A percentile compares a stretch with the other conserved stretches of the same genome.
Conservation (phyloP, 2,113 vertebrate genomes). For the Nicator chloris region DNA sequence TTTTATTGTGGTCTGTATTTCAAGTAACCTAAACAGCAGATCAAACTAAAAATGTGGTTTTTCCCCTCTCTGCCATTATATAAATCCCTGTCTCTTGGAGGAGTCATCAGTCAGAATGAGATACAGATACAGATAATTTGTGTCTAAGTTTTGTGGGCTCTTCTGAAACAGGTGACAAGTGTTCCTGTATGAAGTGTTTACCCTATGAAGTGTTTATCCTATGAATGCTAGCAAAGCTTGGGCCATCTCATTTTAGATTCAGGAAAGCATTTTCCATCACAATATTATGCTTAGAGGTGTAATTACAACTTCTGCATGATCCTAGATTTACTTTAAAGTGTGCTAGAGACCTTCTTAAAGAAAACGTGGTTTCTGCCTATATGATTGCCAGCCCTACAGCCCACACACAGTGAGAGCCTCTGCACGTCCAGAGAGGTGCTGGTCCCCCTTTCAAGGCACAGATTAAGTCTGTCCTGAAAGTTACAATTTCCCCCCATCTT, state of each 20-base stretch:
- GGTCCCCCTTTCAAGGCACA: not conserved
- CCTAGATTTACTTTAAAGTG: not conserved
- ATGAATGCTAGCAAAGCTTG: not conserved
- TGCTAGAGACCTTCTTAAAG: not conserved
- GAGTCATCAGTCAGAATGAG: not conserved
- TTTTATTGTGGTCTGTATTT: not conserved
- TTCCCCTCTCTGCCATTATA: not conserved
- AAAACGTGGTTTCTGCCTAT: not conserved
- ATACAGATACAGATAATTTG: not conserved
- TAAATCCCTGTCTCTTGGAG: not conserved
- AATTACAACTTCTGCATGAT: not conserved
- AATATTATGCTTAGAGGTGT: not conserved
- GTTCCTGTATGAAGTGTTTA: not conserved
- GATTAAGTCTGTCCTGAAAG: not conserved
- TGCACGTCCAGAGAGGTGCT: not conserved
- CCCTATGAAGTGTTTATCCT: not conserved
- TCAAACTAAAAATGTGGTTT: not conserved
- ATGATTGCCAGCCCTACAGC: not conserved
- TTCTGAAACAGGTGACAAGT: not conserved
- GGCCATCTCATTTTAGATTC: not conserved
- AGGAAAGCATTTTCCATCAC: not conserved
- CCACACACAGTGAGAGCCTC: not conserved
- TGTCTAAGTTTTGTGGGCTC: not conserved
- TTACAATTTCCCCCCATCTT: not conserved
- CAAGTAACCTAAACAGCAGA: not conserved